Base-by-base conservation (phyloP, 2,888 invertebrate genomes). In the Amphipyra berbera region DNA sequence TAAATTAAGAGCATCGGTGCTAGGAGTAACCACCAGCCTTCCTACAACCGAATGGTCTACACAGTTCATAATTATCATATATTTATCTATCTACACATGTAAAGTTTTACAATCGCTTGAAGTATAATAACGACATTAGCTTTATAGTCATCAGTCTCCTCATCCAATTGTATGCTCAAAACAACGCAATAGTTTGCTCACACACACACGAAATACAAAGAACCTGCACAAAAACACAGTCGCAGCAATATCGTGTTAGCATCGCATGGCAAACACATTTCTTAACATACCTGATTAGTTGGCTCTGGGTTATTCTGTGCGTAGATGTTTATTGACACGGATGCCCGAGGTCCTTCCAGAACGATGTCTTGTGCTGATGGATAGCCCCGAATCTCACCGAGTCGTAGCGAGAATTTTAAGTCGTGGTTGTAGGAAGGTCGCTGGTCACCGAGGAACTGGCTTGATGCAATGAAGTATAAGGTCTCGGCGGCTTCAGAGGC, bases 401-500 rank as follows among this genome's bases (percentile, higher is more conserved):
- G 96, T 52, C 98, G 96, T 48, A 99, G 92, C n/a, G 96, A 97
- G 89, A 99, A 99, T 64, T 97, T 96, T 48, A 99, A 90, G 73
- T 98, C 96, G 81, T 99, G 98, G 91, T 99, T 99, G 94, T 99
- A 99, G 0, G 99, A 98, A 52, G 98, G 97, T 56, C 98, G 95
- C 87, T 98, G 98, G 86, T 99, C 98, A 0, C 98, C 98, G 33
- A 98, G 95, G 89, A 98, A 99, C 81, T 97, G 96, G 58, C 96
- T 97, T 83, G 99, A 98, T 0, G 99, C 99, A 10, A 97, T 88
- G 89, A 99, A 99, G 89, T 98, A 99, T 0, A 98, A 95, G n/a
- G 96, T 96, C 70, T 98, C 98, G 12, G 96, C 95, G 52, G 96
- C 96, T 37, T 96, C 95, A 0, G 98, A 96, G 0, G 96, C 95